Conservation (phyloP, 2,797 vertebrate genomes). For the Oryzias sinensis region DNA sequence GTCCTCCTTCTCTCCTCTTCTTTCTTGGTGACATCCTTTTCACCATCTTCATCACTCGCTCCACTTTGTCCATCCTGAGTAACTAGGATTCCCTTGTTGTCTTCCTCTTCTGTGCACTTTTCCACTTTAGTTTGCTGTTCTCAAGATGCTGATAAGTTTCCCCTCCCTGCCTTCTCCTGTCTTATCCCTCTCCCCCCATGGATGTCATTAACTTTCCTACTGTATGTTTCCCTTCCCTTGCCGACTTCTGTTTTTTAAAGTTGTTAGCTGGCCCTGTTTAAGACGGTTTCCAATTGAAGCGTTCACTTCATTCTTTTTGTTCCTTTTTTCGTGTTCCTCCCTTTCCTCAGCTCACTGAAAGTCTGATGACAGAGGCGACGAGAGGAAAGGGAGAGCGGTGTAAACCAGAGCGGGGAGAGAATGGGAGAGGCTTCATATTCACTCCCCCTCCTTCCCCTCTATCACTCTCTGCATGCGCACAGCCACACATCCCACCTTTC, state of each 20-base stretch:
- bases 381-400: conserved; percentile 41
- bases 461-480: conserved; percentile 22
- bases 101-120: conserved; percentile 11
- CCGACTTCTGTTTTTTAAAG: conserved; percentile 3
- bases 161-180: conserved; percentile 1
- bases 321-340: neutral
- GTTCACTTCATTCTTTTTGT: neutral
- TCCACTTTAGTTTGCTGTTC: neutral
- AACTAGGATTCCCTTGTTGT: neutral
- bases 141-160: conserved; percentile 33
- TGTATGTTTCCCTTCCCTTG: conserved; percentile 8
- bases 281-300: neutral
- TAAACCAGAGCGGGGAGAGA: conserved; percentile 32
- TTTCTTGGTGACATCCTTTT: conserved; percentile 85
- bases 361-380: conserved; percentile 21
- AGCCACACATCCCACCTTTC: conserved; percentile 18
- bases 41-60: conserved; percentile 83
- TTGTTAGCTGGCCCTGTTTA: neutral
- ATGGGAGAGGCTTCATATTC: conserved; percentile 44
- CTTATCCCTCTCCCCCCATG: neutral
- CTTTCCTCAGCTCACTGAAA: conserved; percentile 14
- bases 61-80: conserved; percentile 81
- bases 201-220: conserved; percentile 4
- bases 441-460: conserved; percentile 16
- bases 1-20: conserved; percentile 80